Conservation (phyloP, 2,888 invertebrate genomes). For the Cryptophagus acutangulus region DNA sequence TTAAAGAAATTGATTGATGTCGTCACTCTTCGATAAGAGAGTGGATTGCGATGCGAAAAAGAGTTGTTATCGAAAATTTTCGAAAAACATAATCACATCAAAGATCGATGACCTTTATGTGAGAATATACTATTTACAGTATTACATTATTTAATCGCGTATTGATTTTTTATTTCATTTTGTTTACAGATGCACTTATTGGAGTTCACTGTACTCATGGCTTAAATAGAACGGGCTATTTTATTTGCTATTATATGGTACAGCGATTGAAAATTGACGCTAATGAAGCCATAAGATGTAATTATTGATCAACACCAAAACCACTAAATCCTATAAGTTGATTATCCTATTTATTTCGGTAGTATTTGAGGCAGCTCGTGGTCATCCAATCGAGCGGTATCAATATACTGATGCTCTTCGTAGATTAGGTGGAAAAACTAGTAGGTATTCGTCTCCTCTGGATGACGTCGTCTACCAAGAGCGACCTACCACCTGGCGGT, state of each 20-base stretch:
- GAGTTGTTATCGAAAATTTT: background rate
- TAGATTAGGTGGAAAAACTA: no score
- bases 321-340: background rate
- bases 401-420: no score
- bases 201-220: constrained; percentile 83
- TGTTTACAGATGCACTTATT: constrained; percentile 59
- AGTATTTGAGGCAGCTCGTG: constrained; percentile 64
- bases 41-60: no score
- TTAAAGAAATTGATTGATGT: no score
- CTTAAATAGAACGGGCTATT: constrained; percentile 72
- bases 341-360: constrained; percentile 27
- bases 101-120: constrained; percentile 13
- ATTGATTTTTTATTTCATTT: constrained; percentile 24
- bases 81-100: no score
- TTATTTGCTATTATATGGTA: constrained; percentile 71
- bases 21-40: no score
- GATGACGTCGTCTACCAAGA: no score
- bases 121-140: constrained; percentile 18
- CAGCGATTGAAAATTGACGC: constrained; percentile 56
- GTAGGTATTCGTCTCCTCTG: no score
- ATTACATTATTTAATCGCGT: constrained; percentile 27
- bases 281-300: constrained; percentile 45
- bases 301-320: background rate
- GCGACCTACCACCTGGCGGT: no score
- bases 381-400: constrained; percentile 61